Base-by-base conservation (phyloP, 2,797 vertebrate genomes). In the Sebastes aleutianus region DNA sequence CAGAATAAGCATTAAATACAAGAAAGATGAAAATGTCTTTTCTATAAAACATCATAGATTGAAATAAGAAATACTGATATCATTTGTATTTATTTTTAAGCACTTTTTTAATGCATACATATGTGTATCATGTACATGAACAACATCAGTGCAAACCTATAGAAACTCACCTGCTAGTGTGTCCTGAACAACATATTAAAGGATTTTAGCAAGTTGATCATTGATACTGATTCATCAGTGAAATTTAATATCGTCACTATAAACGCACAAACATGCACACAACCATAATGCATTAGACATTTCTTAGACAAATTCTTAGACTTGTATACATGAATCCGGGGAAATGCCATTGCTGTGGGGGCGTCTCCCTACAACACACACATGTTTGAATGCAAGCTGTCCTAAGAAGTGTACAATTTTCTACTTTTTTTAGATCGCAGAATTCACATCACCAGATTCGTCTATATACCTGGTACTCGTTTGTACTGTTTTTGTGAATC, bases 81-180 rank as follows among this genome's bases (percentile, higher is more conserved):
- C 0, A n/a, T n/a, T 20, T 53, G 0, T 1, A n/a, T 53, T n/a
- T 53, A 47, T 1, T 22, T 66, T 65, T 6, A 26, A 26, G 4
- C 39, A 56, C 1, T 1, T 18, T 58, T 14, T 27, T 8, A 8
- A 3, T 0, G 2, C 32, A 7, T 12, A 57, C 4, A 6, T 53
- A 12, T 64, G 29, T 18, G 14, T 54, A 32, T 36, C 14, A 27
- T 39, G 50, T 16, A 43, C 24, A 11, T 22, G 8, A 58, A 26
- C 13, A 73, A 61, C 27, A 63, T 22, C 27, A 20, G 20, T 1
- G 4, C 9, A 27, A 29, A 20, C 14, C 2, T 32, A 6, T 22
- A 10, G 22, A 69, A 32, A 9, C 14, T 20, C 31, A 12, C 7
- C n/a, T 34, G 13, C 31, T 16, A 16, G 47, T 50, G 18, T 66